Base-by-base conservation (phyloP, 2,113 vertebrate species). In the Trochalopteron elliotii region DNA sequence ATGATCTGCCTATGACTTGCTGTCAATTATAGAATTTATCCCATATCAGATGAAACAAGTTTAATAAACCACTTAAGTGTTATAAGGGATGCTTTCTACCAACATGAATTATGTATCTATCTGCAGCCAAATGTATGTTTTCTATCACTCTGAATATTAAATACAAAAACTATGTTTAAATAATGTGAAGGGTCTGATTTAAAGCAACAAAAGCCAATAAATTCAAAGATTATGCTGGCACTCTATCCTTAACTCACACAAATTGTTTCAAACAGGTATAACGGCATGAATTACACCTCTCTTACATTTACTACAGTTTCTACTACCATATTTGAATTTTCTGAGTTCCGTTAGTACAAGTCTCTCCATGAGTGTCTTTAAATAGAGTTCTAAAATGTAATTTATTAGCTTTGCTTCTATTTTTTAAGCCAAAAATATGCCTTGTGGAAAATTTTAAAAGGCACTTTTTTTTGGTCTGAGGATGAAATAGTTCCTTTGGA, bases 11-110 rank as follows among this genome's bases (percentile, higher is more conserved):
- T 94, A 84, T 44, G 35, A 94, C 96, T 97, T 96, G 87, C 76
- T 39, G 25, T 98, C 96, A 98, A 65, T 97, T 95, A 96, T 87
- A 96, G 89, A 97, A 97, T 98, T 98, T 97, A 97, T 97, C 90
- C 92, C 50, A 49, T 97, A 96, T 97, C 94, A 95, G 90, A 97
- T 87, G 90, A 97, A 97, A 97, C 92, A 97, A 97, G 96, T 97
- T 97, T 97, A 98, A 98, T 97, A 98, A 97, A 97, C 92, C 96
- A 97, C 94, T 97, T 97, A 97, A 97, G 89, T 96, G 95, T 97
- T 97, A 96, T 97, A 97, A 98, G 96, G 90, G 97, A 97, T 97
- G 96, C 82, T 95, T 97, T 97, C 78, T 90, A 95, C 78, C 68
- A 94, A 83, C 67, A 94, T 98, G 93, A 98, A 97, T 98, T 97